phyloP scores from a whole-genome alignment of 2,113 vertebrate genomes.

The Rhineura floridana region DNA sequence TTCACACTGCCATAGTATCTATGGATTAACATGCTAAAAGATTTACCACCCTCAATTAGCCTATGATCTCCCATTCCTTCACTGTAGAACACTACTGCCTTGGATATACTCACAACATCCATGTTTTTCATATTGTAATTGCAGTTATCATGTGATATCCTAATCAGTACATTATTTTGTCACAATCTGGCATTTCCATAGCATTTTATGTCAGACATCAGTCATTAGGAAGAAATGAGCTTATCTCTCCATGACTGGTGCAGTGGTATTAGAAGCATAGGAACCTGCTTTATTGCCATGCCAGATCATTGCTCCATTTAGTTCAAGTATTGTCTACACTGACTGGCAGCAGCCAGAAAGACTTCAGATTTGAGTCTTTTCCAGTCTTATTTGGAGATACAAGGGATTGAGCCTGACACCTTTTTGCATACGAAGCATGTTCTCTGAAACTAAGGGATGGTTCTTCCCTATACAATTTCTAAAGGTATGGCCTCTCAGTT shows the following conservation, averaged over 20 bases:
- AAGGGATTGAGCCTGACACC: not conserved
- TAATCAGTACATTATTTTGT: not conserved
- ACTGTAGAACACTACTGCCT: not conserved
- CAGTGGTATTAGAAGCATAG: not conserved
- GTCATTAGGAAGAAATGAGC: not conserved
- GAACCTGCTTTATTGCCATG: not conserved
- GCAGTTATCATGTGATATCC: not conserved
- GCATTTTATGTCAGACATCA: no score
- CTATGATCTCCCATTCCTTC: not conserved
- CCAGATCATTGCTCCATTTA: not conserved
- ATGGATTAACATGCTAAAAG: not conserved
- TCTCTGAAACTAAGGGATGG: not conserved
- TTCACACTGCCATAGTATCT: no score
- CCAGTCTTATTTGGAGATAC: no score
- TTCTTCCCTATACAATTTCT: not conserved
- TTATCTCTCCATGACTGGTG: not conserved
- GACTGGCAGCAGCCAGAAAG: not conserved
- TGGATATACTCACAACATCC: not conserved
- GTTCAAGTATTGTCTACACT: not conserved
- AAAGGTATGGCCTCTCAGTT: not conserved
- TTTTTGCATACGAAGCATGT: not conserved
- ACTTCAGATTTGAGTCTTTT: not conserved
- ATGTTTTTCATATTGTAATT: not conserved
- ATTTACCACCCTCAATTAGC: not conserved
- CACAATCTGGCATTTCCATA: not conserved